A percentile compares a stretch with the other conserved stretches of the same genome.
Evolutionary conservation across 1,140 invertebrate species (phyloP).

Genomic region (Polypedilum vanderplanki): DNA sequence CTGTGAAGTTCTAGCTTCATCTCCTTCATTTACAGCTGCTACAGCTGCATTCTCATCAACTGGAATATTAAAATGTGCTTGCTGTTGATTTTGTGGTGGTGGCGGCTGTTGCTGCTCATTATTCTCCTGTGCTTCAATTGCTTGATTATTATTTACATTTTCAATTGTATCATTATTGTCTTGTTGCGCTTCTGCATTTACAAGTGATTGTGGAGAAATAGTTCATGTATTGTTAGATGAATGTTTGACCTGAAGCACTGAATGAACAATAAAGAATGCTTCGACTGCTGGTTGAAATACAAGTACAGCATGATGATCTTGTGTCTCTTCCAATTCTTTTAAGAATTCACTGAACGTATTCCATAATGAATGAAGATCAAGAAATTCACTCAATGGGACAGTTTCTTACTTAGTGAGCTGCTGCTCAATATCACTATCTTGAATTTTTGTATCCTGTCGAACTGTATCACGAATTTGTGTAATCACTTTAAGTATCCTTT

Average conservation of each 20-base stretch:
- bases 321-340: slow-evolving; percentile 72
- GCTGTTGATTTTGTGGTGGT: not conserved
- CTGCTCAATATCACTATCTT: not conserved
- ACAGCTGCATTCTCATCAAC: not conserved
- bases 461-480: slow-evolving; percentile 78
- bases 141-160: slow-evolving; percentile 25
- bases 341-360: slow-evolving; percentile 74
- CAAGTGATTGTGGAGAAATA: not conserved
- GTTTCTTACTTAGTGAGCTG: slow-evolving; percentile 34
- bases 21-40: not conserved
- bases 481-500: slow-evolving; percentile 80
- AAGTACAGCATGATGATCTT: slow-evolving; percentile 90
- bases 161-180: not conserved
- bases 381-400: slow-evolving; percentile 60
- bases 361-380: slow-evolving; percentile 71
- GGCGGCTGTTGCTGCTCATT: not conserved
- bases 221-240: slow-evolving; percentile 31
- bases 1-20: slow-evolving; percentile 1
- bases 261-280: slow-evolving; percentile 85
- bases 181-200: not conserved
- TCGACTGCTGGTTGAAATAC: slow-evolving; percentile 88
- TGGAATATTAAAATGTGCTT: slow-evolving; percentile 20
- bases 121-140: not conserved
- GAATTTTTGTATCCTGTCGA: slow-evolving; percentile 41
- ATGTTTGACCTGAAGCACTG: slow-evolving; percentile 49